phyloP scores from a whole-genome alignment of 1,140 invertebrate species.

The Myzus persicae region DNA sequence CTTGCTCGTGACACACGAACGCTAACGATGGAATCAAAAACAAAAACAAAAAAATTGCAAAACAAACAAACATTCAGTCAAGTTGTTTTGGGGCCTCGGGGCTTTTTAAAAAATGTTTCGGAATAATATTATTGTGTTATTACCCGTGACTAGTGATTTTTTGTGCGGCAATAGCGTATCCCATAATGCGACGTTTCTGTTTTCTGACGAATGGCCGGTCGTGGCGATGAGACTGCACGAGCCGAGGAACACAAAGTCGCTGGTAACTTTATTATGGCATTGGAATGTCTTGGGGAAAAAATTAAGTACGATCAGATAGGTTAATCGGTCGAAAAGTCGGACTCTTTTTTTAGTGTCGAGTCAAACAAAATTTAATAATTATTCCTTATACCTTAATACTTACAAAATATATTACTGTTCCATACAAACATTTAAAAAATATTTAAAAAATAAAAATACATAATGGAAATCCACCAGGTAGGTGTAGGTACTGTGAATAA shows the following conservation, averaged over 20 bases:
- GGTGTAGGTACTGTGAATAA: too few relatives aligned
- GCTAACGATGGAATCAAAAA: constrained; percentile 70
- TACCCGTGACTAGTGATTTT: constrained; percentile 89
- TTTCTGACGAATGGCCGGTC: constrained; percentile 94
- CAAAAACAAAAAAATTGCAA: constrained; percentile 16
- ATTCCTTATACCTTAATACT: too few relatives aligned
- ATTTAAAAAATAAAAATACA: too few relatives aligned
- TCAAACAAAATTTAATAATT: too few relatives aligned
- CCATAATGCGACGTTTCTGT: constrained; percentile 98
- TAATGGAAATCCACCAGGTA: too few relatives aligned
- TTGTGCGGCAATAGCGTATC: constrained; percentile 95
- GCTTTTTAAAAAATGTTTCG: neutral
- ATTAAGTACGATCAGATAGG: constrained; percentile 53
- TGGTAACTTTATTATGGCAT: constrained; percentile 96
- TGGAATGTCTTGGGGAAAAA: constrained; percentile 81
- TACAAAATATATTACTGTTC: too few relatives aligned
- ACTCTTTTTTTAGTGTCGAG: neutral
- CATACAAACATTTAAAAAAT: too few relatives aligned
- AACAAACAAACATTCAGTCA: neutral
- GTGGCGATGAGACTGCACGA: constrained; percentile 98
- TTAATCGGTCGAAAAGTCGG: neutral
- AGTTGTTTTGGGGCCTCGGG: neutral
- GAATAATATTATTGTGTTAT: neutral
- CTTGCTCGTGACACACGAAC: constrained; percentile 92
- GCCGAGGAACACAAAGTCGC: constrained; percentile 97